phyloP scores from a whole-genome alignment of 2,113 vertebrate genomes.

The Polypterus bichir region DNA sequence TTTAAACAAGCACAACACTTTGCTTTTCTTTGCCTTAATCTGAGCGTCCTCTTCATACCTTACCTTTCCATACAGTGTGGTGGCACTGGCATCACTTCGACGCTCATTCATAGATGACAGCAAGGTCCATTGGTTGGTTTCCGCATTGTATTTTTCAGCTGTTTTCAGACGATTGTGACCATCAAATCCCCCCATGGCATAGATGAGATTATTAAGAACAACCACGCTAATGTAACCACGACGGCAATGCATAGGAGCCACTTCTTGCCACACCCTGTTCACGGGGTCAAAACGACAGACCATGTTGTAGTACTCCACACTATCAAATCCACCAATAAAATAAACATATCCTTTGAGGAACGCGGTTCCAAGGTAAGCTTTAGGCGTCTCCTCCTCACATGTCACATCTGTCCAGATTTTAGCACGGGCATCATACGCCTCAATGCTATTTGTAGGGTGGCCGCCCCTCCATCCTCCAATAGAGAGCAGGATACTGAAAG shows the following conservation, averaged over 20 bases:
- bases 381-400: constrained; percentile 38
- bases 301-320: constrained; percentile 51
- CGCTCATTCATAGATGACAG: constrained; percentile 59
- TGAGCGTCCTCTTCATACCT: not conserved
- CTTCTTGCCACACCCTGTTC: constrained; percentile 52
- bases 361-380: constrained; percentile 52
- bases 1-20: too few relatives aligned
- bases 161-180: constrained; percentile 57
- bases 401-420: constrained; percentile 59
- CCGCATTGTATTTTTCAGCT: constrained; percentile 51
- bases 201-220: constrained; percentile 43
- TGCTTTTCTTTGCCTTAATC: too few relatives aligned
- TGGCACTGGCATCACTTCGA: constrained; percentile 57
- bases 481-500: constrained; percentile 52
- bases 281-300: constrained; percentile 56
- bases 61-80: constrained; percentile 58
- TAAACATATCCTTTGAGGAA: constrained; percentile 59
- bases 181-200: constrained; percentile 68
- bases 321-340: constrained; percentile 58
- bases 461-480: constrained; percentile 62
- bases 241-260: constrained; percentile 59
- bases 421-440: constrained; percentile 51
- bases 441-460: constrained; percentile 51
- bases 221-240: constrained; percentile 64
- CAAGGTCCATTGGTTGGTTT: constrained; percentile 64